phyloP scores from a whole-genome alignment of 2,888 invertebrate species.

The Polydrusus cervinus region DNA sequence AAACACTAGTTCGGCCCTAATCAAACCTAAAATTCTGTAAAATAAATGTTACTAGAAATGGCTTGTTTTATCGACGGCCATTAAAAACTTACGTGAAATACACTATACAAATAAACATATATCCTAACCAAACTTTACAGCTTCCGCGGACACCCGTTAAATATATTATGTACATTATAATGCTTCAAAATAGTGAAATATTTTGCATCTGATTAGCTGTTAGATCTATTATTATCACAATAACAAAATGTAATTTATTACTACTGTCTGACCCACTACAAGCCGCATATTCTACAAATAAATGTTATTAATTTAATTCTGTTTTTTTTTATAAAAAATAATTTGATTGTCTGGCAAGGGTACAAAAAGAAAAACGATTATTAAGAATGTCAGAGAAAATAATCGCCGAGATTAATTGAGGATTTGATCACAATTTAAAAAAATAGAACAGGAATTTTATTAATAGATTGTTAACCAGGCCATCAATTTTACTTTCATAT shows the following conservation, averaged over 20 bases:
- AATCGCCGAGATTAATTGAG: constrained; percentile 13
- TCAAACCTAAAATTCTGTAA: no score
- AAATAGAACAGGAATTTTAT: constrained; percentile 3
- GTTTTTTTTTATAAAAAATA: constrained; percentile 36
- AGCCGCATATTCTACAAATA: constrained; percentile 23
- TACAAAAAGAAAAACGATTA: constrained; percentile 20
- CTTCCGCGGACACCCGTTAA: no score
- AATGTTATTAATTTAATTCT: constrained; percentile 41
- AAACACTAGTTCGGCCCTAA: no score
- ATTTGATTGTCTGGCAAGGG: constrained; percentile 40
- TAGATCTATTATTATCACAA: not conserved
- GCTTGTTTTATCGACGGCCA: no score
- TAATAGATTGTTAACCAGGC: constrained; percentile 4
- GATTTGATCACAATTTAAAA: not conserved
- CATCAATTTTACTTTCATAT: not conserved
- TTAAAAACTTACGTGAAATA: no score
- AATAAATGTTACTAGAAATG: no score
- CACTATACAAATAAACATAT: no score
- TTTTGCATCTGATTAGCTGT: not conserved
- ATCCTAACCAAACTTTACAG: no score
- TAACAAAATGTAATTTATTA: constrained; percentile 16
- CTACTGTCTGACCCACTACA: constrained; percentile 26
- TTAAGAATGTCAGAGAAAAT: constrained; percentile 29
- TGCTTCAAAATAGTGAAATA: no score
- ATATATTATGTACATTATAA: no score